phyloP scores from a whole-genome alignment of 2,797 vertebrate species.

The Oreonectes daqikongensis region DNA sequence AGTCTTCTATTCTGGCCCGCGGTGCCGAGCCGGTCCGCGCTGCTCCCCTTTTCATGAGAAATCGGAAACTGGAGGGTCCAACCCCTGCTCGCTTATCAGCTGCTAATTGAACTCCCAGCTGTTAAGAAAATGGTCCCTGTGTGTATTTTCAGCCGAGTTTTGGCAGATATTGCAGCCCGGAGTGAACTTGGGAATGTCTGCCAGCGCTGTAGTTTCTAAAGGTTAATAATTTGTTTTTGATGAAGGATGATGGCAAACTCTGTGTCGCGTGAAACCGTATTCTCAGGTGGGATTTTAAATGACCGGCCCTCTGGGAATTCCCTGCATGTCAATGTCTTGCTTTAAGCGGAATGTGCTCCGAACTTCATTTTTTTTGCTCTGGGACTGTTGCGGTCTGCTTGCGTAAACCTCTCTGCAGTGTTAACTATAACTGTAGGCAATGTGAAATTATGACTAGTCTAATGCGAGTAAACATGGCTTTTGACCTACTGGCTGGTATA shows the following conservation, averaged over 20 bases:
- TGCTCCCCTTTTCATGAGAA: conserved; percentile 58
- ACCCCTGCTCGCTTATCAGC: conserved; percentile 60
- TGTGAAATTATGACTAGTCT: not conserved
- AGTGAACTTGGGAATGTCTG: conserved; percentile 46
- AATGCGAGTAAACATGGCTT: not conserved
- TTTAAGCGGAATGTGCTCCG: not conserved
- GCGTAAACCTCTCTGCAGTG: not conserved
- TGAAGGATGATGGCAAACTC: conserved; percentile 41
- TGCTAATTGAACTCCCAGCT: conserved; percentile 64
- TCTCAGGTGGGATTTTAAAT: conserved; percentile 28
- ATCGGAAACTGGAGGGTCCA: conserved; percentile 60
- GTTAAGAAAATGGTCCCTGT: conserved; percentile 59
- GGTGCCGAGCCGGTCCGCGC: conserved; percentile 48
- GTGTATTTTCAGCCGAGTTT: conserved; percentile 42
- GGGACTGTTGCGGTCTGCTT: conserved; percentile 4
- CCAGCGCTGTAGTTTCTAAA: conserved; percentile 33
- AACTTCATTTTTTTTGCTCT: conserved; percentile 20
- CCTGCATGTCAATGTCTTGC: conserved; percentile 15
- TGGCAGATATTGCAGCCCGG: conserved; percentile 52
- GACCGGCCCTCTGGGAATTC: conserved; percentile 34
- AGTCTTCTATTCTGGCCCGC: conserved; percentile 63
- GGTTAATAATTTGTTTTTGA: conserved; percentile 51
- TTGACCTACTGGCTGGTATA: not conserved
- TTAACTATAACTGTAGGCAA: not conserved
- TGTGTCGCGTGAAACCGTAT: conserved; percentile 23